Evolutionary conservation across 2,888 invertebrate genomes (phyloP), one percentile per base, ranked within the genome.

Genomic region (Glaucopsyche alexis): DNA sequence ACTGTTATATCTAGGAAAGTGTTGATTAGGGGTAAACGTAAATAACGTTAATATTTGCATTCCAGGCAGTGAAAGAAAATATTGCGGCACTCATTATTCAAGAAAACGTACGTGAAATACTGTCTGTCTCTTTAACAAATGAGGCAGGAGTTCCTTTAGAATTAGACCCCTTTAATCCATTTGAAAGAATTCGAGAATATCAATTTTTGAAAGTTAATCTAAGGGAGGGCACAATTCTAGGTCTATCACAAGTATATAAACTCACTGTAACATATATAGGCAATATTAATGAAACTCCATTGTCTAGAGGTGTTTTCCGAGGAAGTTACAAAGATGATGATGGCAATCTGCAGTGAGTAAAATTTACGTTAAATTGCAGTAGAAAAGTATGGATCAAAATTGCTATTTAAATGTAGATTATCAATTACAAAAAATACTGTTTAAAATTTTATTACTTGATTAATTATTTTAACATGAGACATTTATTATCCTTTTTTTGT

Each of bases 251-350:
- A 65, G 77, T 78, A 7, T 92, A 91, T 71, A 74, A 75, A 2
- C 72, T 92, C 6, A 83, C 77, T 6, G 81, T 93, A 2, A 71
- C 50, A 0, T 93, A 92, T 71, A 74, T 91, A 4, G 93, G 93
- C 5, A 89, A 90, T 72, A 92, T 92, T 8, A 92, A 93, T 76
- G 91, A 90, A 75, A 90, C 91, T 13, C 93, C 93, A 11, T 77
- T 93, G 0, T 87, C 87, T 0, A 81, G 92, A 82, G 92, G 92
- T 6, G 85, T 93, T 2, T 93, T 93, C 60, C 85, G 93, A 81
- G 92, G 93, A 40, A 87, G 83, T 72, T 89, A 91, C 55, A 83
- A 52, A 40, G 89, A 84, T 16, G 77, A 76, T 13, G 79, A 82
- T 76, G 88, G 88, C 7, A 81, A 75, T 72, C 50, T 79, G 38